Evolutionary conservation across 2,888 invertebrate genomes (phyloP).

Genomic region (Drosophila greeni): DNA sequence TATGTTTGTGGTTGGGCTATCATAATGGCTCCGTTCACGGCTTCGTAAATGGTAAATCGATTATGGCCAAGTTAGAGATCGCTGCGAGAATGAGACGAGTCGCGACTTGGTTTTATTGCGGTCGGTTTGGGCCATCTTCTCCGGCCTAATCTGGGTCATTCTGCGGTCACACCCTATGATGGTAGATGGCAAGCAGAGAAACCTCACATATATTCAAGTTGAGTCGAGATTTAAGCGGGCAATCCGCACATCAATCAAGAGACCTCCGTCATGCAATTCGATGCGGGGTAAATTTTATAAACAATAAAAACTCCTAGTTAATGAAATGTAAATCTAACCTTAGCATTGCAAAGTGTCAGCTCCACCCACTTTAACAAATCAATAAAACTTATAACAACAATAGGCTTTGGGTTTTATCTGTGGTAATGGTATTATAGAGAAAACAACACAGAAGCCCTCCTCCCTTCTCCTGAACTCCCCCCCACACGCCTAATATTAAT

Average conservation of each 20-base stretch:
- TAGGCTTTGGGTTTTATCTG: neutral
- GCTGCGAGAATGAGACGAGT: conserved; percentile 19
- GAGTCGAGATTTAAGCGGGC: conserved; percentile 17
- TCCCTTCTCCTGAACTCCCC: conserved; percentile 1
- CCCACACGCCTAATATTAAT: conserved; percentile 5
- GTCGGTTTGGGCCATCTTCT: conserved; percentile 35
- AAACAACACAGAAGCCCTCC: conserved; percentile 44
- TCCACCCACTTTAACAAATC: conserved; percentile 18
- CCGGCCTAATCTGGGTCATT: conserved; percentile 32
- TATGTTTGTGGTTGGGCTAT: conserved; percentile 13
- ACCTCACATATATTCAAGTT: conserved; percentile 6
- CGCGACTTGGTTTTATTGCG: conserved; percentile 31
- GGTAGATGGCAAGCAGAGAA: conserved; percentile 16
- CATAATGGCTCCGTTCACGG: conserved; percentile 24
- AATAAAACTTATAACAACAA: conserved; percentile 9
- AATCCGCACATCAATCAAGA: conserved; percentile 57
- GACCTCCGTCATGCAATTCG: conserved; percentile 47
- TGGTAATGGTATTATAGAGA: conserved; percentile 39
- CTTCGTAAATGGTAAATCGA: conserved; percentile 31
- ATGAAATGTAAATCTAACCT: conserved; percentile 18
- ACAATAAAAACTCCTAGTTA: conserved; percentile 4
- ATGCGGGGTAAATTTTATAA: conserved; percentile 51
- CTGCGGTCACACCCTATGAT: conserved; percentile 32
- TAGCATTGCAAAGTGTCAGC: neutral
- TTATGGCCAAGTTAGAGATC: conserved; percentile 25